A percentile compares a stretch with the other conserved stretches of the same genome.
Evolutionary conservation across 2,797 vertebrate genomes (phyloP).

Genomic region (Rousettus madagascariensis): DNA sequence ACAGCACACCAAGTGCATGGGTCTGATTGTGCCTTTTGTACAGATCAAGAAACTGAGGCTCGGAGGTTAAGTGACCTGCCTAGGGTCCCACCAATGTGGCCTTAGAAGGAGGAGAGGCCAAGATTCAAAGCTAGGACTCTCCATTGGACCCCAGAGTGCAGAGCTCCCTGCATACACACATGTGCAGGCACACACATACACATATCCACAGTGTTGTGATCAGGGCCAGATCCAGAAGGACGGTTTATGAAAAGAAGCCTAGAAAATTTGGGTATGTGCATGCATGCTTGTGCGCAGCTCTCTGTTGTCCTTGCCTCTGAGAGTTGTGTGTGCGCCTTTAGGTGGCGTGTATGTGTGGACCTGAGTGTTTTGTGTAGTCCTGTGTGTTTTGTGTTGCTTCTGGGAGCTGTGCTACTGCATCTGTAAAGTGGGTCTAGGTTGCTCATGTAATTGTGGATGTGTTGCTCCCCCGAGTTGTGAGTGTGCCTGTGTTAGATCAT

Average conservation of each 20-base stretch:
- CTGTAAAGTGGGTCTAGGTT: not conserved
- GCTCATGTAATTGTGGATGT: not conserved
- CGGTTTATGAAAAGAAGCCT: conserved; percentile 4
- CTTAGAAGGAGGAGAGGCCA: conserved; percentile 1
- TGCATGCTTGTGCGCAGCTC: not conserved
- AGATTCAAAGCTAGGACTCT: conserved; percentile 14
- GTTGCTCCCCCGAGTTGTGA: not conserved
- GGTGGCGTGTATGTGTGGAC: not conserved
- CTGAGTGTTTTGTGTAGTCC: not conserved
- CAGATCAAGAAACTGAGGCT: conserved; percentile 50
- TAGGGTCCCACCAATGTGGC: not conserved
- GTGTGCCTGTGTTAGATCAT: not conserved
- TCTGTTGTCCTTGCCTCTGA: not conserved
- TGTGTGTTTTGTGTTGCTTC: not conserved
- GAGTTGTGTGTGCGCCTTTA: not conserved
- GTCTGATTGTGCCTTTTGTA: not conserved
- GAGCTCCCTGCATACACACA: not conserved
- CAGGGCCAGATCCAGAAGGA: not conserved
- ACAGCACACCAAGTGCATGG: not conserved
- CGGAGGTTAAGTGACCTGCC: not conserved
- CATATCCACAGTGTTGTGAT: not conserved
- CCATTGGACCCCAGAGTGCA: not conserved
- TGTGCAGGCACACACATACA: not conserved
- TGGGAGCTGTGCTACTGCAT: not conserved
- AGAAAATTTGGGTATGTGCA: not conserved